Percentiles rank a stretch among this genome's conserved stretches.
Conservation (phyloP, 2,888 invertebrate genomes). For the Hypomecis atomaria region DNA sequence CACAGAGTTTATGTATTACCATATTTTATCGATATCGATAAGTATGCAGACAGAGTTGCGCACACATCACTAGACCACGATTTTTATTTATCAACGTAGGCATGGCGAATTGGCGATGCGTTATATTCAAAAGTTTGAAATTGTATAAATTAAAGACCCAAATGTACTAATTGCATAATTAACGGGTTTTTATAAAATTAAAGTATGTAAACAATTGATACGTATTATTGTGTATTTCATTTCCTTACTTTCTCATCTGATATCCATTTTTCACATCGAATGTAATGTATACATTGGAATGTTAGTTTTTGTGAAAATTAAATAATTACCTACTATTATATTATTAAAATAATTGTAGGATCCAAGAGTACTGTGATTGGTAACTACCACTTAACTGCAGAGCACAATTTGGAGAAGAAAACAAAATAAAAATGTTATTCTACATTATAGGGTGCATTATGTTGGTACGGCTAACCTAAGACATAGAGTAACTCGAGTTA, state of each 20-base stretch:
- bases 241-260: constrained; percentile 22
- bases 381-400: constrained; percentile 68
- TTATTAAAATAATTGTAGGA: constrained; percentile 66
- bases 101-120: constrained; percentile 27
- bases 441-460: constrained; percentile 60
- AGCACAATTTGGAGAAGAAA: constrained; percentile 61
- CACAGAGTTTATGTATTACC: background rate
- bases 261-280: constrained; percentile 24
- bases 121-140: constrained; percentile 36
- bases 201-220: constrained; percentile 28
- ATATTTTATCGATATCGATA: constrained; percentile 35
- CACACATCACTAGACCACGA: constrained; percentile 30
- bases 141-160: constrained; percentile 28
- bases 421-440: constrained; percentile 56
- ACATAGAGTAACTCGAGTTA: constrained; percentile 73
- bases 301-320: constrained; percentile 43
- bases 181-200: constrained; percentile 24
- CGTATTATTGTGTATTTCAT: constrained; percentile 21
- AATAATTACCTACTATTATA: constrained; percentile 57
- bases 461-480: constrained; percentile 72
- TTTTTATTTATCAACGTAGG: constrained; percentile 14
- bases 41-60: background rate
- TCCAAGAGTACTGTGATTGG: constrained; percentile 78
- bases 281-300: constrained; percentile 34
- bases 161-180: constrained; percentile 20